Percentiles rank a stretch among this genome's conserved stretches.
Conservation (phyloP, 2,113 vertebrate species). For the Periophthalmus modestus region DNA sequence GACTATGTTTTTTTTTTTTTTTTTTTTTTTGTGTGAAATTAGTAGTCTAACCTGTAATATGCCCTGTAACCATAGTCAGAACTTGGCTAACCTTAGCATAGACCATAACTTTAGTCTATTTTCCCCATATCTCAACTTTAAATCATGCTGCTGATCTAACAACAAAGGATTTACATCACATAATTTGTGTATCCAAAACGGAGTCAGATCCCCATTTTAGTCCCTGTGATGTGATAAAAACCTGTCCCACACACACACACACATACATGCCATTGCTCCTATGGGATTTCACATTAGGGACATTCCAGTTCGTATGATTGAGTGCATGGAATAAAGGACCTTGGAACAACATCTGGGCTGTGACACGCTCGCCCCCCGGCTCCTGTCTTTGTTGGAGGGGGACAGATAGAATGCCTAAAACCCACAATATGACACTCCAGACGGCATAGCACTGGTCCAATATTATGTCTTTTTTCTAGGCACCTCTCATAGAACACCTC, state of each 20-base stretch:
- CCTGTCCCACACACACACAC: slow-evolving; percentile 5
- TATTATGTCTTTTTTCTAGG: background rate
- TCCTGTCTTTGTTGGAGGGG: slow-evolving; percentile 57
- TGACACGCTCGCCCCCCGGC: slow-evolving; percentile 66
- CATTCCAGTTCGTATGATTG: slow-evolving; percentile 66
- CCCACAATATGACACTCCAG: slow-evolving; percentile 44
- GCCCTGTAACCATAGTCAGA: no score
- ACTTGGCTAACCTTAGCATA: no score
- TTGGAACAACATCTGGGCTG: slow-evolving; percentile 75
- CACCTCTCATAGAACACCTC: slow-evolving; percentile 56
- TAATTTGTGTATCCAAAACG: no score
- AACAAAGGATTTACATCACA: no score
- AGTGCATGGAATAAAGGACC: slow-evolving; percentile 67
- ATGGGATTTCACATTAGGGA: slow-evolving; percentile 61
- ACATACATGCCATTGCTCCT: slow-evolving; percentile 22
- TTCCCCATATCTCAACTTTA: no score
- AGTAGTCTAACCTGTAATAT: no score
- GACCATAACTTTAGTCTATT: no score
- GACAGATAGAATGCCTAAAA: slow-evolving; percentile 49
- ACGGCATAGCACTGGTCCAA: slow-evolving; percentile 32
- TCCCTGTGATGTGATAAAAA: no score
- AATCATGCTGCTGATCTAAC: no score
- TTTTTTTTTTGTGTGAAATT: no score
- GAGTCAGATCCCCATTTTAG: no score
- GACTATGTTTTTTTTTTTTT: no score